A percentile compares a stretch with the other conserved stretches of the same genome.
phyloP scores from a whole-genome alignment of 1,140 invertebrate genomes.

The Trichonephila clavata region DNA sequence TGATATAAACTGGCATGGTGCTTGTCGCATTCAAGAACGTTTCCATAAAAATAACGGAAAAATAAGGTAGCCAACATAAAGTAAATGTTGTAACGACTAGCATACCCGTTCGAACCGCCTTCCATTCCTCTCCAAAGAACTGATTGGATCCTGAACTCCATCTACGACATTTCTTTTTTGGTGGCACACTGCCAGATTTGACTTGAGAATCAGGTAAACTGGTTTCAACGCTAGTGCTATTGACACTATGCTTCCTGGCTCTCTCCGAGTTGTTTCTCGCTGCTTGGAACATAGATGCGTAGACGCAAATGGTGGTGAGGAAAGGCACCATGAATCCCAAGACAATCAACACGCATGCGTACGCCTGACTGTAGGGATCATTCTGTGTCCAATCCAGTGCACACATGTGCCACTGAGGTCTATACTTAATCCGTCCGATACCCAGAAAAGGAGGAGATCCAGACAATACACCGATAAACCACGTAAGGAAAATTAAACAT shows the following conservation, averaged over 20 bases:
- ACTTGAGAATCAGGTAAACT: slow-evolving; percentile 18
- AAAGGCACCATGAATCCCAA: slow-evolving; percentile 86
- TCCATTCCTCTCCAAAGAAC: slow-evolving; percentile 77
- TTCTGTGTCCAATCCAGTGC: slow-evolving; percentile 47
- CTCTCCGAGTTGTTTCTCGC: slow-evolving; percentile 87
- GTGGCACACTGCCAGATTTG: background rate
- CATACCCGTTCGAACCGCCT: slow-evolving; percentile 75
- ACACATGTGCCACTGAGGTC: slow-evolving; percentile 77
- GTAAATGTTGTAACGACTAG: slow-evolving; percentile 74
- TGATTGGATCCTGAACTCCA: slow-evolving; percentile 71
- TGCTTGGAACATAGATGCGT: slow-evolving; percentile 87
- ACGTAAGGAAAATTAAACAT: slow-evolving; percentile 84
- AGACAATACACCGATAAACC: slow-evolving; percentile 62
- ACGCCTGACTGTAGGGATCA: slow-evolving; percentile 48
- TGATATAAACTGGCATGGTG: slow-evolving; percentile 46
- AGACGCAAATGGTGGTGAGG: slow-evolving; percentile 86
- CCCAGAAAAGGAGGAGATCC: slow-evolving; percentile 58
- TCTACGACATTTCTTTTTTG: slow-evolving; percentile 57
- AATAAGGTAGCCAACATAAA: slow-evolving; percentile 76
- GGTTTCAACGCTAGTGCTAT: slow-evolving; percentile 58
- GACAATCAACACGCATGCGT: slow-evolving; percentile 44
- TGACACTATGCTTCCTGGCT: slow-evolving; percentile 85
- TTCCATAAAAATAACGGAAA: slow-evolving; percentile 60
- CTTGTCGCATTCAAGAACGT: slow-evolving; percentile 26
- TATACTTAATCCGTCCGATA: slow-evolving; percentile 21